A percentile compares a stretch with the other conserved stretches of the same genome.
Conservation (phyloP, 2,888 invertebrate species). For the Diplazon laetatorius region DNA sequence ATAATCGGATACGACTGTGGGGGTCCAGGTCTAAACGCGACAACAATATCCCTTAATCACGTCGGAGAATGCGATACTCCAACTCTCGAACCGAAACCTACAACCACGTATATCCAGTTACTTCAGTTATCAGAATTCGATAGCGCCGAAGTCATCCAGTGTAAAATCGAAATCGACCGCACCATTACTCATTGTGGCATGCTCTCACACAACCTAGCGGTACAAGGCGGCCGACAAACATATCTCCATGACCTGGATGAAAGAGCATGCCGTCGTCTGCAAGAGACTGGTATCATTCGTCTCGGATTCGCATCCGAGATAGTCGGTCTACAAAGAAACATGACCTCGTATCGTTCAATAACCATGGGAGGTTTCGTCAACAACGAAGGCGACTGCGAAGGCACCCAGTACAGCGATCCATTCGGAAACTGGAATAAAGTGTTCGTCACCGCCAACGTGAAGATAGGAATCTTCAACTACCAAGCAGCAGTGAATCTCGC, state of each 20-base stretch:
- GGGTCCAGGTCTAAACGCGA: constrained; percentile 36
- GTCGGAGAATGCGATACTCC: constrained; percentile 39
- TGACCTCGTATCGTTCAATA: constrained; percentile 30
- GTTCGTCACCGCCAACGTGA: constrained; percentile 31
- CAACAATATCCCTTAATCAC: constrained; percentile 35
- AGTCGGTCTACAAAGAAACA: no score
- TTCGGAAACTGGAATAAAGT: constrained; percentile 58
- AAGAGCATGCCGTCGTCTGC: neutral
- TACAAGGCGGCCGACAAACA: neutral
- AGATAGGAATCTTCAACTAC: neutral
- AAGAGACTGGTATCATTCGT: no score
- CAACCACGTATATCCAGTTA: constrained; percentile 17
- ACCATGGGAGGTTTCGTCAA: no score
- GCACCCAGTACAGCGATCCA: constrained; percentile 59
- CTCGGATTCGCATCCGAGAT: no score
- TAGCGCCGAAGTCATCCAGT: neutral
- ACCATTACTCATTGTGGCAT: neutral
- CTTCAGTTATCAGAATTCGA: constrained; percentile 17
- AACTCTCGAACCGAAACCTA: neutral
- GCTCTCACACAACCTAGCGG: neutral
- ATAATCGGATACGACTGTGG: constrained; percentile 53
- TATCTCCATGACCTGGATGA: constrained; percentile 6
- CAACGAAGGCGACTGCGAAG: constrained; percentile 58
- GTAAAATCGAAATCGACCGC: neutral
- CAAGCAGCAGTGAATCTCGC: neutral